phyloP scores from a whole-genome alignment of 2,888 invertebrate species.

The Napeogenes sylphis region DNA sequence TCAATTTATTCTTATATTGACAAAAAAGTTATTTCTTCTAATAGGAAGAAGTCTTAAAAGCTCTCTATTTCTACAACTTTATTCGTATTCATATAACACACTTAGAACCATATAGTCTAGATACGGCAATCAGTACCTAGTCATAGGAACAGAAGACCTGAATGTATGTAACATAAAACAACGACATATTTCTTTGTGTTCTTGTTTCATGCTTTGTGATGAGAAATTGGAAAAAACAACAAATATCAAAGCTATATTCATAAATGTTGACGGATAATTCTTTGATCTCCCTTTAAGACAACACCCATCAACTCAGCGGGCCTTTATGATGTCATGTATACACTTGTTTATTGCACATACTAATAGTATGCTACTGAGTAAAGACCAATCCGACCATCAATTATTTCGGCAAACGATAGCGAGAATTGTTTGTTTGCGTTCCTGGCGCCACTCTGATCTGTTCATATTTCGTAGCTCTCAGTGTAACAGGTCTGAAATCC shows the following conservation, averaged over 20 bases:
- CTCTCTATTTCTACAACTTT: too few species aligned
- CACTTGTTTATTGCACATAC: constrained; percentile 15
- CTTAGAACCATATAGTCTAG: too few species aligned
- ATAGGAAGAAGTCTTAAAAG: too few species aligned
- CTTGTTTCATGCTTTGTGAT: neutral
- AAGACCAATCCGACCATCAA: constrained; percentile 7
- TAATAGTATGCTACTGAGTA: constrained; percentile 17
- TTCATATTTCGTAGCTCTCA: neutral
- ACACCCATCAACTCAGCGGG: constrained; percentile 10
- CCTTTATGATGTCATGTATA: constrained; percentile 13
- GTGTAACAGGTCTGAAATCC: neutral
- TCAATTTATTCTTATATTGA: too few species aligned
- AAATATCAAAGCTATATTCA: constrained; percentile 12
- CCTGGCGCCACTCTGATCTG: neutral
- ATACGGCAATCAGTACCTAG: neutral
- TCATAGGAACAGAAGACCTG: neutral
- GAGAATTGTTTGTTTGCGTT: constrained; percentile 2
- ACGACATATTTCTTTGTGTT: neutral
- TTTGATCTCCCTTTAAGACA: constrained; percentile 21
- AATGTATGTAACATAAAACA: neutral
- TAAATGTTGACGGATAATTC: constrained; percentile 18
- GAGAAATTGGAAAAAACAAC: neutral
- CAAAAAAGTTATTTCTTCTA: too few species aligned
- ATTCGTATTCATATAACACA: too few species aligned
- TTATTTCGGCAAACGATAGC: constrained; percentile 1